Evolutionary conservation across 2,797 vertebrate genomes (phyloP).

Genomic region (Acanthurus tractus): DNA sequence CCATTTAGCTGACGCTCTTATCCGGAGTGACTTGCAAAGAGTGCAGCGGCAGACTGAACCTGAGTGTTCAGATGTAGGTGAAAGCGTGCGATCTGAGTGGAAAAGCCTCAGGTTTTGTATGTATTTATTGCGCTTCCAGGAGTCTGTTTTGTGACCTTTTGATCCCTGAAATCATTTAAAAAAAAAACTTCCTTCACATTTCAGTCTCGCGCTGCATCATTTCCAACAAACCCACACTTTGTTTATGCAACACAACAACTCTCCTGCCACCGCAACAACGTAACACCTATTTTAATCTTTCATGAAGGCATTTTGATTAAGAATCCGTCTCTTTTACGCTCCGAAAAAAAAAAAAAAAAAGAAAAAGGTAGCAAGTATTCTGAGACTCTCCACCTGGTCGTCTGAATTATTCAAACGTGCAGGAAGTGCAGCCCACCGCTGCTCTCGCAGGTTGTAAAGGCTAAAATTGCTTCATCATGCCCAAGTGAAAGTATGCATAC

Average conservation of each 20-base stretch:
- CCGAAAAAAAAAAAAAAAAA: constrained; percentile 6
- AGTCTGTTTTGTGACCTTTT: constrained; percentile 21
- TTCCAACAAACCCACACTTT: constrained; percentile 18
- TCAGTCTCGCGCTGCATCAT: not conserved
- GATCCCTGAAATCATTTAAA: constrained; percentile 22
- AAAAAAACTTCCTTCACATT: constrained; percentile 20
- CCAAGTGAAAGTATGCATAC: constrained; percentile 94
- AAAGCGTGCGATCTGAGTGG: constrained; percentile 24
- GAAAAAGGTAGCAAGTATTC: constrained; percentile 67
- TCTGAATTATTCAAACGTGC: constrained; percentile 93
- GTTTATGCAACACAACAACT: constrained; percentile 37
- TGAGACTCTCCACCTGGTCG: constrained; percentile 93
- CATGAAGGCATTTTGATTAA: constrained; percentile 40
- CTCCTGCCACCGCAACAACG: constrained; percentile 6
- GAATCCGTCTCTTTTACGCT: constrained; percentile 41
- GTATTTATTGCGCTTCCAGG: not conserved
- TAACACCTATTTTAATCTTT: constrained; percentile 55
- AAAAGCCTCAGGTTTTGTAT: constrained; percentile 22
- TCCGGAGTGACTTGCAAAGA: constrained; percentile 70
- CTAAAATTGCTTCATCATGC: constrained; percentile 98
- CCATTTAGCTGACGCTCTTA: constrained; percentile 71
- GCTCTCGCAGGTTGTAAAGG: constrained; percentile 91
- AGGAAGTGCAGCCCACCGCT: constrained; percentile 87
- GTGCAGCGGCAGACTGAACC: constrained; percentile 47
- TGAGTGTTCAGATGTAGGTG: constrained; percentile 60